Evolutionary conservation across 2,797 vertebrate species (phyloP).

Genomic region (Platalea minor): DNA sequence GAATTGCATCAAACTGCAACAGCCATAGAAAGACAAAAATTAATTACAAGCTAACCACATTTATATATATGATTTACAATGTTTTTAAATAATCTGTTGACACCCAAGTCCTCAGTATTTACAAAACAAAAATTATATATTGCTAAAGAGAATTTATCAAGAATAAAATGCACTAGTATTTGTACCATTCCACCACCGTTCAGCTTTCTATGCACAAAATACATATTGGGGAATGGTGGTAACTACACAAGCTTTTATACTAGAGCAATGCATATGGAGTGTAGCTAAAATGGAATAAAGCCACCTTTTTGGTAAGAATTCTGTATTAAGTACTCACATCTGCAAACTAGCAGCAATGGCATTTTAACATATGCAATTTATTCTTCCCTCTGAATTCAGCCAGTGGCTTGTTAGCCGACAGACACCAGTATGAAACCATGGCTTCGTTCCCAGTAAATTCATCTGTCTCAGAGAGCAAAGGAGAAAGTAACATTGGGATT

Average conservation of each 20-base stretch:
- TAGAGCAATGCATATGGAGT: neutral
- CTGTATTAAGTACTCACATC: neutral
- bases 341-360: neutral
- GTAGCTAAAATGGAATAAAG: neutral
- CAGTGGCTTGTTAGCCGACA: neutral
- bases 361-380: neutral
- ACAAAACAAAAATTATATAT: neutral
- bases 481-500: neutral
- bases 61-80: neutral
- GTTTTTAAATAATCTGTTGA: neutral
- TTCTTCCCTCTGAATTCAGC: neutral
- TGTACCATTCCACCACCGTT: neutral
- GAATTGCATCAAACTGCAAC: slow-evolving; percentile 2
- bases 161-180: neutral
- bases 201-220: neutral
- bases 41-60: neutral
- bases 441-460: slow-evolving; percentile 23
- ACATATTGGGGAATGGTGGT: neutral
- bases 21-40: neutral
- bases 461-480: slow-evolving; percentile 17
- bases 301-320: neutral
- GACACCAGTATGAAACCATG: neutral
- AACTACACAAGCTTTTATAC: neutral
- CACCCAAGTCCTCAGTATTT: neutral
- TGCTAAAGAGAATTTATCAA: neutral